Percentiles rank a stretch among this genome's conserved stretches.
These are phyloP conservation scores for Zosterops hypoxanthus DNA, from an alignment of 2,113 vertebrate genomes.

Conservation along the genomic window DNA sequence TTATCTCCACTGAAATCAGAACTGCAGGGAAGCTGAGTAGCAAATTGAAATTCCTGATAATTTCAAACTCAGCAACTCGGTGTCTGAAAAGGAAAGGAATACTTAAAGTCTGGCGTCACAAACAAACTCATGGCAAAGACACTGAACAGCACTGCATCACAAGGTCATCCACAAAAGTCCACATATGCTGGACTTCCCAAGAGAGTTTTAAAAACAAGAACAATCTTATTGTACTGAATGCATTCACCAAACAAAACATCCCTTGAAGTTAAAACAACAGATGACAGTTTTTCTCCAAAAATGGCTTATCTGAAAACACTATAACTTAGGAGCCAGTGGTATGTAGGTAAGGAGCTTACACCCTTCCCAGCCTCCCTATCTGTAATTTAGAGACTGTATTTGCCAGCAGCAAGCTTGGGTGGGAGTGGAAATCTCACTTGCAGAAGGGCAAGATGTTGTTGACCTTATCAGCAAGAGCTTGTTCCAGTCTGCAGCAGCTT, in stretches of 20 bases:
- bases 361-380: background rate
- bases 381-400: background rate
- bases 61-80: slow-evolving; percentile 50
- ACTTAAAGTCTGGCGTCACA: slow-evolving; percentile 29
- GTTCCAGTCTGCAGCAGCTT: background rate
- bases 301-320: background rate
- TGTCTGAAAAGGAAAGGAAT: slow-evolving; percentile 56
- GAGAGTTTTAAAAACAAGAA: background rate
- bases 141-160: background rate
- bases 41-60: slow-evolving; percentile 63
- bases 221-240: background rate
- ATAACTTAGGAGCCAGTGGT: background rate
- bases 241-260: slow-evolving; percentile 20
- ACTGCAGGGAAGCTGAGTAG: slow-evolving; percentile 50
- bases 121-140: background rate
- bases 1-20: slow-evolving; percentile 65
- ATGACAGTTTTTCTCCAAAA: background rate
- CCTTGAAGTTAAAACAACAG: slow-evolving; percentile 21
- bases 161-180: background rate
- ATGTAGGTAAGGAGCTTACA: background rate
- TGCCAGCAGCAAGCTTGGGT: background rate
- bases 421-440: background rate
- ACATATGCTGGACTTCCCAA: background rate
- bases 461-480: background rate
- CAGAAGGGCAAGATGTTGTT: background rate